Percentiles rank a stretch among this genome's conserved stretches.
phyloP scores from a whole-genome alignment of 2,888 invertebrate genomes.

The Heteromyza rotundicornis region DNA sequence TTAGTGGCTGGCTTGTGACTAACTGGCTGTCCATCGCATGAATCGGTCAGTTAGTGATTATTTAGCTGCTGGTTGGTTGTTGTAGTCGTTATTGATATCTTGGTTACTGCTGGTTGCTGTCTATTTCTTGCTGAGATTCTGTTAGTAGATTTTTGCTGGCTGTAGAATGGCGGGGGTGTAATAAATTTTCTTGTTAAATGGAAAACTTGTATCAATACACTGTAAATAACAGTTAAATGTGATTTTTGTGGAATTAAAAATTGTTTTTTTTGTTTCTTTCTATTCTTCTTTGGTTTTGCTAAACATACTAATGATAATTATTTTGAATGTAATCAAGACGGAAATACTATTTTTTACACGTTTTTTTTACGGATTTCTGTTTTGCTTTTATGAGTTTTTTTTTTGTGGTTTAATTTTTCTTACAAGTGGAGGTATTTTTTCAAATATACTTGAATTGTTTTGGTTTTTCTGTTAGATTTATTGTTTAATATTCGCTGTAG shows the following conservation, averaged over 20 bases:
- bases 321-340: conserved; percentile 33
- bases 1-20: conserved; percentile 35
- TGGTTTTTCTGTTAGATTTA: conserved; percentile 20
- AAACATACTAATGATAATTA: neutral
- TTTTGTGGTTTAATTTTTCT: conserved; percentile 12
- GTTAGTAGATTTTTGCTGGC: conserved; percentile 16
- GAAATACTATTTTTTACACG: conserved; percentile 25
- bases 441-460: conserved; percentile 11
- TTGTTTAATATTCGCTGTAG: conserved; percentile 19
- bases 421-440: conserved; percentile 3
- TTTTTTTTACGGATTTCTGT: no score
- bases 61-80: no score
- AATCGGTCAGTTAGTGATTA: conserved; percentile 26
- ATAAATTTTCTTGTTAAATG: conserved; percentile 36
- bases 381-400: neutral
- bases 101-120: no score
- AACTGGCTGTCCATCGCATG: conserved; percentile 32
- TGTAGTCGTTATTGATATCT: no score
- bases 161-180: conserved; percentile 24
- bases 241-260: conserved; percentile 5
- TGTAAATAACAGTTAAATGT: conserved; percentile 4
- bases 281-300: conserved; percentile 13
- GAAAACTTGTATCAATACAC: conserved; percentile 38
- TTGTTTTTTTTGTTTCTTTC: conserved; percentile 7
- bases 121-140: conserved; percentile 13